Evolutionary conservation across 2,113 vertebrate genomes (phyloP).

Genomic region (Peucedramus taeniatus): DNA sequence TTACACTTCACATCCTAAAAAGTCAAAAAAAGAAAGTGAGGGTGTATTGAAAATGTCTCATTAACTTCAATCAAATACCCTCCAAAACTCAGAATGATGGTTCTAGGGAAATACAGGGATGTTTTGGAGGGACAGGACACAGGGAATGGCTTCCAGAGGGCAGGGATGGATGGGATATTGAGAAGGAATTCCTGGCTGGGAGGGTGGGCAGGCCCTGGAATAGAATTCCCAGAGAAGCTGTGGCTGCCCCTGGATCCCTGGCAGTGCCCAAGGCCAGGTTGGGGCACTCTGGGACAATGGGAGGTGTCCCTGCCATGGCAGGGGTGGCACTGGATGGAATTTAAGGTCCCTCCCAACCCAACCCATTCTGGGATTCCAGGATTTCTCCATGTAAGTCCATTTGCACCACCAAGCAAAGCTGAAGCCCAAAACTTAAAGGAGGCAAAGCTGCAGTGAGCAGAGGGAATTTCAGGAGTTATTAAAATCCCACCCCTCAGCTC

Average conservation of each 20-base stretch:
- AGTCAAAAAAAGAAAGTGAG: not conserved
- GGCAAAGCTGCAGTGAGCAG: not conserved
- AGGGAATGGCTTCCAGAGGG: not conserved
- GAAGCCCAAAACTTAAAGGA: not conserved
- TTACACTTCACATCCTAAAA: slow-evolving; percentile 47
- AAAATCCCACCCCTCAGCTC: not conserved
- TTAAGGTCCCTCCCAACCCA: not conserved
- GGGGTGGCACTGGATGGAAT: fast-evolving
- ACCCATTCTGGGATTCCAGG: not conserved
- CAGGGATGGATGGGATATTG: fast-evolving
- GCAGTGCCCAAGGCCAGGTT: fast-evolving
- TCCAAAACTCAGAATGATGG: not conserved
- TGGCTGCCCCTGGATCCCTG: not conserved
- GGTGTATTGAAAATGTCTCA: not conserved
- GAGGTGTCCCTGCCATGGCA: not conserved
- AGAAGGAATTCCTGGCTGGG: not conserved
- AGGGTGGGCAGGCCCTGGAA: not conserved
- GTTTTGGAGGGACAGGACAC: not conserved
- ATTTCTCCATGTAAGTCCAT: not conserved
- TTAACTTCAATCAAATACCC: not conserved
- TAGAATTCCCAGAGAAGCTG: not conserved
- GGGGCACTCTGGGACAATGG: not conserved
- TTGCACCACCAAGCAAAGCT: not conserved
- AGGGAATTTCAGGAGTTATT: not conserved
- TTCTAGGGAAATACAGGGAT: not conserved